Base-by-base conservation (phyloP, 2,797 vertebrate genomes). In the Sebastes aleutianus region DNA sequence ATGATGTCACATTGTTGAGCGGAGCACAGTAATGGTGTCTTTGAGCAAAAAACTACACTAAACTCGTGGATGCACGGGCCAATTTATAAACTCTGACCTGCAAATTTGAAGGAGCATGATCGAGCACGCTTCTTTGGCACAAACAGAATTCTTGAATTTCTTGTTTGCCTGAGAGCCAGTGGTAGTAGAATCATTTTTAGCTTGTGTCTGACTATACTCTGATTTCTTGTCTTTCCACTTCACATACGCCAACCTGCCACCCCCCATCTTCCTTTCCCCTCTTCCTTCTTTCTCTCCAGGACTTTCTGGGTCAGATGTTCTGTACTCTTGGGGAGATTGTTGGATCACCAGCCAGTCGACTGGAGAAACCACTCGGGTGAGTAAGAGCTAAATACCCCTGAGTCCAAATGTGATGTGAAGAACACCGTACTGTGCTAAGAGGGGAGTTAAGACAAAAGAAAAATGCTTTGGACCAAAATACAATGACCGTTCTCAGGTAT, bases 271-370 rank as follows among this genome's bases (percentile, higher is more conserved):
- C 39, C 22, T 43, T 36, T 64, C 18, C 9, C 59, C 58, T 59
- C 5, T 61, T 26, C 29, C 10, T 50, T 71, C 64, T 53, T 69
- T 74, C 53, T 71, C 74, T 63, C 16, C 88, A 99, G 98, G 98
- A 99, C 93, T 99, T 99, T 89, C 95, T 99, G 89, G 98, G 98
- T 79, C 98, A 99, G 93, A 95, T 96, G 77, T 98, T 98, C 94
- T 99, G 98, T 83, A 99, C 98, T 39, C 96, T 99, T 1, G 98
- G 98, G 2, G 98, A 99, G 93, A 98, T 99, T 1, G 97, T 99
- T 79, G 98, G 98, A 83, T 99, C 98, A 2, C 95, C 97, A 0
- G 98, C 97, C 83, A 98, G 98, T 91, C 97, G 98, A 79, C 94
- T 99, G 91, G 98, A 99, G 93, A 99, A 99, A 90, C 94, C 97